Evolutionary conservation across 2,797 vertebrate species (phyloP), one percentile per base, ranked within the genome.

Genomic region (Arrhamphus sclerolepis): DNA sequence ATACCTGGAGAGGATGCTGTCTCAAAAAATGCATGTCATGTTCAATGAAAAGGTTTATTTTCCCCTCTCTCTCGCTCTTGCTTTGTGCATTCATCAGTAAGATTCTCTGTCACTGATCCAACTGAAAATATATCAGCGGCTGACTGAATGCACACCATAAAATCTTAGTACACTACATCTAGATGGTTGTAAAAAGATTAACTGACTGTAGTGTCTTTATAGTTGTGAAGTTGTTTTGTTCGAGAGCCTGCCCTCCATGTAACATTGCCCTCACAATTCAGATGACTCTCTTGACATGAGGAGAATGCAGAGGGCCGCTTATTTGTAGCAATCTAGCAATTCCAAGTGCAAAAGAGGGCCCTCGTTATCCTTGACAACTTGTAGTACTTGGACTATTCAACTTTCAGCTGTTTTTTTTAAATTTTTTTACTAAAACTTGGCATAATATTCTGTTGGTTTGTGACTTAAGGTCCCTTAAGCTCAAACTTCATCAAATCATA

Each of bases 141-240:
- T 31, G 18, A 44, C 17, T 53, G 29, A 49, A 46, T 46, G 11
- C 18, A 40, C 64, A 34, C 46, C 44, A 52, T 38, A 13, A 60
- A 61, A 39, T 55, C 46, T 29, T 56, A 46, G 46, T 40, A 17
- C 13, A 1, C 6, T 11, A 0, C n/a, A n/a, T n/a, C n/a, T n/a
- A n/a, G n/a, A n/a, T 21, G 40, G 28, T 44, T 21, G 5, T 70
- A 20, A 39, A 38, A 48, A 17, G 47, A 47, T 21, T 57, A 54
- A 51, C 13, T 61, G 42, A 56, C 39, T 29, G 11, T 26, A 7
- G 13, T 34, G 49, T 41, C 29, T 40, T 28, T 51, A 7, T 21
- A 50, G 40, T 46, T 46, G 39, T 54, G 16, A 41, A 24, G 26
- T 38, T 34, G 43, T 46, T 63, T 20, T 22, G 19, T 22, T 6